phyloP scores from a whole-genome alignment of 2,888 invertebrate species.

The Antheraea assamensis region DNA sequence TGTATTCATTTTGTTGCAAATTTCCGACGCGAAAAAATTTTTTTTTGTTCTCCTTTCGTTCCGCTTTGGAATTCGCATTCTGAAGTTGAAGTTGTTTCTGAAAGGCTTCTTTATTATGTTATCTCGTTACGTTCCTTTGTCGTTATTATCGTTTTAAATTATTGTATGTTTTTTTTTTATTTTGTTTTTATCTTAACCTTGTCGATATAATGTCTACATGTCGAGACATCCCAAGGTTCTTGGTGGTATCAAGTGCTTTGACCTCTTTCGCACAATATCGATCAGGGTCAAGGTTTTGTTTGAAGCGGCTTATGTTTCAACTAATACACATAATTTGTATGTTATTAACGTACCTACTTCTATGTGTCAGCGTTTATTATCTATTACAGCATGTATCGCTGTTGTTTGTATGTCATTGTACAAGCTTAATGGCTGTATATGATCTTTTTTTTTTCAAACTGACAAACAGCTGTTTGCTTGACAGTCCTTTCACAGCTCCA shows the following conservation, averaged over 20 bases:
- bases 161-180: background rate
- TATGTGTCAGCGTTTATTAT: too few relatives aligned
- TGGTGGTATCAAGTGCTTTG: conserved; percentile 31
- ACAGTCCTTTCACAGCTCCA: too few relatives aligned
- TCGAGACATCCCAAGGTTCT: conserved; percentile 30
- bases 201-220: conserved; percentile 15
- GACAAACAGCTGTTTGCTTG: too few relatives aligned
- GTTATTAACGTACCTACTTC: background rate
- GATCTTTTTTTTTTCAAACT: too few relatives aligned
- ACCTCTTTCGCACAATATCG: conserved; percentile 28
- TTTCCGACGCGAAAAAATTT: background rate
- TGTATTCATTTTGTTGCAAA: conserved; percentile 1
- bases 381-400: too few relatives aligned
- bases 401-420: too few relatives aligned
- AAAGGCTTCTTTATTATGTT: background rate
- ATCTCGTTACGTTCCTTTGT: conserved; percentile 1
- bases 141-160: conserved; percentile 1
- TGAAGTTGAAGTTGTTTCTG: too few relatives aligned
- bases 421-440: too few relatives aligned
- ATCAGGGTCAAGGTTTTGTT: conserved; percentile 31
- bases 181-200: conserved; percentile 11
- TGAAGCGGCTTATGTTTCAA: background rate
- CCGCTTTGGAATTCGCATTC: background rate
- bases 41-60: background rate
- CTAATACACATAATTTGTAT: background rate